A percentile compares a stretch with the other conserved stretches of the same genome.
Conservation (phyloP, 2,113 vertebrate species). For the Polypterus senegalus region DNA sequence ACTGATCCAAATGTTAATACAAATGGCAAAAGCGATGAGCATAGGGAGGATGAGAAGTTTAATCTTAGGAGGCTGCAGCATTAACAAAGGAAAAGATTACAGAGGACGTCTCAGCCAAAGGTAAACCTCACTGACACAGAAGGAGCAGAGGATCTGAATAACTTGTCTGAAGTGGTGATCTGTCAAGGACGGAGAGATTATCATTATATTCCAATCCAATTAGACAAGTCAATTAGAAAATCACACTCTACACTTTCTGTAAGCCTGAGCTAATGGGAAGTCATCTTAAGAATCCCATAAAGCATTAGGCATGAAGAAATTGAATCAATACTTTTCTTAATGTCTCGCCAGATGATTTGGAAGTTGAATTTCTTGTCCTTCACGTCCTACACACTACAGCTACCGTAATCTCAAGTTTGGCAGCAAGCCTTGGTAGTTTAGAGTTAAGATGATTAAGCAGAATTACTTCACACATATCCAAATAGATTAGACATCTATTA, state of each 20-base stretch:
- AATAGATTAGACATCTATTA: slow-evolving; percentile 7
- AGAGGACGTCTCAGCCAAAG: no score
- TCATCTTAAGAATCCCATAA: slow-evolving; percentile 26
- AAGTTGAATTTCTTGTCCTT: slow-evolving; percentile 11
- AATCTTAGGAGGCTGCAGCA: no score
- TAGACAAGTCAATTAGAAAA: slow-evolving; percentile 18
- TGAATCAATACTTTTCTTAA: slow-evolving; percentile 40
- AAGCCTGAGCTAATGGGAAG: slow-evolving; percentile 24
- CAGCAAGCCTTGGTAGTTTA: slow-evolving; percentile 3
- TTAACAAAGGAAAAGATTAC: no score
- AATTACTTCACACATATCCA: not conserved
- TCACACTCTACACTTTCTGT: slow-evolving; percentile 12
- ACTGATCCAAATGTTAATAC: no score
- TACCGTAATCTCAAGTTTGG: slow-evolving; percentile 7
- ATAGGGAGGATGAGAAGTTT: no score
- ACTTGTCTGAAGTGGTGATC: not conserved
- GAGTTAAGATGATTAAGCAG: slow-evolving; percentile 6
- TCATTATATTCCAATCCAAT: slow-evolving; percentile 20
- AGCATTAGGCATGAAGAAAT: slow-evolving; percentile 38
- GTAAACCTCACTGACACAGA: not conserved
- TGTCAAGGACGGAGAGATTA: slow-evolving; percentile 12
- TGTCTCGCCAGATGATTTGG: slow-evolving; percentile 30
- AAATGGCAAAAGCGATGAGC: no score
- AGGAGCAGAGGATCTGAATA: not conserved
- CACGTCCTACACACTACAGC: slow-evolving; percentile 22